Percentiles rank a stretch among this genome's conserved stretches.
Conservation (phyloP, 1,140 invertebrate genomes). For the Nasonia longicornis region DNA sequence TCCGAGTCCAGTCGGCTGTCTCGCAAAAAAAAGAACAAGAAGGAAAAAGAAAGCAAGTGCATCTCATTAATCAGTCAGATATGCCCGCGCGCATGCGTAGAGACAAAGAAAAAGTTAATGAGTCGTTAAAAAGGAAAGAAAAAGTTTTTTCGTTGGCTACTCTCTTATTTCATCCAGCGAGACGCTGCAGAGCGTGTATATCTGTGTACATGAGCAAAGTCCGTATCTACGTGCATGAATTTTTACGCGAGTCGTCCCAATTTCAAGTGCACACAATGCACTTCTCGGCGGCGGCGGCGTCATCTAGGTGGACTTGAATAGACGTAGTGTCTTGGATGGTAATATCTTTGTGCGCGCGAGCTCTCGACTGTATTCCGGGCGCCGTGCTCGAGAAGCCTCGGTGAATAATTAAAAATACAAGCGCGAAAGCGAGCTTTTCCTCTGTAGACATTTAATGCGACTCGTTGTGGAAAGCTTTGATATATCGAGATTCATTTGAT, state of each 20-base stretch:
- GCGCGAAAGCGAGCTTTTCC: not conserved
- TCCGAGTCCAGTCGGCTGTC: too few species aligned
- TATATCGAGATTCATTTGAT: too few species aligned
- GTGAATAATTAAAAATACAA: not conserved
- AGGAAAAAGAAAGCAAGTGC: slow-evolving; percentile 5
- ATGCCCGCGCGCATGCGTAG: too few species aligned
- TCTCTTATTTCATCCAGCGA: not conserved
- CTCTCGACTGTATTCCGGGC: not conserved
- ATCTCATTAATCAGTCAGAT: slow-evolving; percentile 21
- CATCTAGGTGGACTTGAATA: not conserved
- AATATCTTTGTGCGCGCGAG: not conserved
- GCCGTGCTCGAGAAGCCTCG: not conserved
- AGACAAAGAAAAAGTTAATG: slow-evolving; percentile 14
- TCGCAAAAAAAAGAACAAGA: not conserved
- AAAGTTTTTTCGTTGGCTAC: not conserved
- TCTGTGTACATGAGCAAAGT: not conserved
- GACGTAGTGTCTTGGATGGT: not conserved
- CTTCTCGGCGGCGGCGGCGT: not conserved
- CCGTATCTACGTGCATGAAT: not conserved
- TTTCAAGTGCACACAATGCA: not conserved
- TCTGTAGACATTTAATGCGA: not conserved
- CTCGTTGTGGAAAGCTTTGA: too few species aligned
- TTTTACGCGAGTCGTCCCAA: slow-evolving; percentile 5
- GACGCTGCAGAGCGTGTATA: not conserved
- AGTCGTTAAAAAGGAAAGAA: slow-evolving; percentile 6